Evolutionary conservation across 2,888 invertebrate species (phyloP).

Genomic region (Hermodice carunculata): DNA sequence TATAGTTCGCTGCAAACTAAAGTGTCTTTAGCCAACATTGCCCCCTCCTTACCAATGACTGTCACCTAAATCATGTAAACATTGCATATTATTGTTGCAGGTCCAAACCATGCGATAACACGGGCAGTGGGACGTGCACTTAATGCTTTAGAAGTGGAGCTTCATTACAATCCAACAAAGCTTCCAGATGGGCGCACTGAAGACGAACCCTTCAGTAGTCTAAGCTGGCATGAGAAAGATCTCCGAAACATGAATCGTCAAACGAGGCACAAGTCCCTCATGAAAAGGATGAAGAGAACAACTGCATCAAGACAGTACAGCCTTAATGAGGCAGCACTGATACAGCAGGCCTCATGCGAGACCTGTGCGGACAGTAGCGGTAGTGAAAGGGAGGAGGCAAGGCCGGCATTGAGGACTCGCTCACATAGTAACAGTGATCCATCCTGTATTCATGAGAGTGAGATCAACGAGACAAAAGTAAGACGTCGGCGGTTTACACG

Average conservation of each 20-base stretch:
- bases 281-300: neutral
- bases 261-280: neutral
- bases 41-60: slow-evolving; percentile 4
- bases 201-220: slow-evolving; percentile 49
- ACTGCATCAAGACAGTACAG: neutral
- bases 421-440: too few relatives aligned
- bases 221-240: slow-evolving; percentile 54
- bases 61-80: neutral
- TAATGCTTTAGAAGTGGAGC: slow-evolving; percentile 49
- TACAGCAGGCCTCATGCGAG: too few relatives aligned
- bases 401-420: too few relatives aligned
- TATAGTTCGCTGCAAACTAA: too few relatives aligned
- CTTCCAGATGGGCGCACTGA: slow-evolving; percentile 40
- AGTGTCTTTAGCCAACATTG: slow-evolving; percentile 7
- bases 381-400: too few relatives aligned
- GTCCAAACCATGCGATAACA: slow-evolving; percentile 51
- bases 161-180: slow-evolving; percentile 46
- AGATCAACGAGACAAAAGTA: too few relatives aligned
- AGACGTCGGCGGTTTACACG: too few relatives aligned
- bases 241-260: slow-evolving; percentile 38
- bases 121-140: slow-evolving; percentile 47
- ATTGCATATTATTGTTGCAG: slow-evolving; percentile 37
- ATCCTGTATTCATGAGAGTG: too few relatives aligned
- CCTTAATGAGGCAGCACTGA: neutral
- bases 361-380: too few relatives aligned